Conservation (phyloP, 2,113 vertebrate species). For the Sebastes schlegelii region DNA sequence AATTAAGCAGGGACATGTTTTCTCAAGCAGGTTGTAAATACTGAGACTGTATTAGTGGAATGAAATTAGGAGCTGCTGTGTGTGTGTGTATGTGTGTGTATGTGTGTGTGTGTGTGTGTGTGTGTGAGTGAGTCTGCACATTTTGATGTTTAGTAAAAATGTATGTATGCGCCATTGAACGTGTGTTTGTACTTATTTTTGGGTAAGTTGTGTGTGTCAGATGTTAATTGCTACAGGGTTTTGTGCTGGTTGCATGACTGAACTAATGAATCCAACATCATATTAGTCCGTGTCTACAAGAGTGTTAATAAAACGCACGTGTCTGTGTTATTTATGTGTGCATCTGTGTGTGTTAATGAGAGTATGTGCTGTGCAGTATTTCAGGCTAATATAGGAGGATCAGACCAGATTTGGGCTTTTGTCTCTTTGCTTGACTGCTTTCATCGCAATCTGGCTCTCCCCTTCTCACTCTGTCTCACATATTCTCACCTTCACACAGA, state of each 20-base stretch:
- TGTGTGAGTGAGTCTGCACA: slow-evolving; percentile 8
- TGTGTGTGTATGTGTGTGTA: slow-evolving; percentile 10
- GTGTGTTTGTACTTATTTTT: slow-evolving; percentile 10
- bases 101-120: slow-evolving; percentile 13
- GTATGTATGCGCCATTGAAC: slow-evolving; percentile 7
- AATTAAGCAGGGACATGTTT: slow-evolving; percentile 76
- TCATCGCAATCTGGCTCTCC: slow-evolving; percentile 19
- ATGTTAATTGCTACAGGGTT: slow-evolving; percentile 55
- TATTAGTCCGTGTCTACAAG: slow-evolving; percentile 26
- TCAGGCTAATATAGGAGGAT: slow-evolving; percentile 49
- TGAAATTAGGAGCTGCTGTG: slow-evolving; percentile 60
- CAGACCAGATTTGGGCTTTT: slow-evolving; percentile 53
- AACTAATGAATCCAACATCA: slow-evolving; percentile 54
- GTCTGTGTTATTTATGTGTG: slow-evolving; percentile 29
- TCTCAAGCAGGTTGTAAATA: slow-evolving; percentile 76
- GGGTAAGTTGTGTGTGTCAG: slow-evolving; percentile 32
- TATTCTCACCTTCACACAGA: slow-evolving; percentile 6
- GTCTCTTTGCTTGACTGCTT: slow-evolving; percentile 46
- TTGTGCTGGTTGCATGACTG: slow-evolving; percentile 50
- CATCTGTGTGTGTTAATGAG: slow-evolving; percentile 28
- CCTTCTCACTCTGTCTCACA: slow-evolving; percentile 18
- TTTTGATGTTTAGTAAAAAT: slow-evolving; percentile 20
- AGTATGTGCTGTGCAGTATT: slow-evolving; percentile 23
- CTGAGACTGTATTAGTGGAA: slow-evolving; percentile 73
- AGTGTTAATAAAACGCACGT: slow-evolving; percentile 29